Conservation (phyloP, 2,888 invertebrate species). For the Nephrotoma guestfalica region DNA sequence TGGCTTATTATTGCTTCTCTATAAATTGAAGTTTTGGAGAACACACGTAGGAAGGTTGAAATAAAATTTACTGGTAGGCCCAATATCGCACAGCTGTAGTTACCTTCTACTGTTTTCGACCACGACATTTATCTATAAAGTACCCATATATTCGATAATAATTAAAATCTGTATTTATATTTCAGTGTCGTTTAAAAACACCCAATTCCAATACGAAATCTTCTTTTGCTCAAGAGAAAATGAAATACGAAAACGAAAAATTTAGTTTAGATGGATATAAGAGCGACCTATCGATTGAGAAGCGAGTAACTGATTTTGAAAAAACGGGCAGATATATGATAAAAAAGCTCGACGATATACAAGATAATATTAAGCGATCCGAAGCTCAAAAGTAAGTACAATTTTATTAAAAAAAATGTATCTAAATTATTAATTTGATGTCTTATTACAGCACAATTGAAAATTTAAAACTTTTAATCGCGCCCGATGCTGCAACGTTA, state of each 20-base stretch:
- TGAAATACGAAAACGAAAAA: slow-evolving; percentile 15
- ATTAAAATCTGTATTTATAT: slow-evolving; percentile 15
- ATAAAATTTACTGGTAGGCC: too few species aligned
- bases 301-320: slow-evolving; percentile 29
- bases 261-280: slow-evolving; percentile 6
- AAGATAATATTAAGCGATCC: slow-evolving; percentile 25
- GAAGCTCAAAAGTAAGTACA: slow-evolving; percentile 25
- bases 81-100: too few species aligned
- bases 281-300: slow-evolving; percentile 15
- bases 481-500: slow-evolving; percentile 60
- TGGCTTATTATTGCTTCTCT: too few species aligned
- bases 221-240: slow-evolving; percentile 20
- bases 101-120: too few species aligned
- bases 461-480: slow-evolving; percentile 34
- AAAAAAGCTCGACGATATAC: slow-evolving; percentile 26
- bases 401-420: not conserved
- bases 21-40: too few species aligned
- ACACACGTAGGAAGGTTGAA: too few species aligned
- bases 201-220: slow-evolving; percentile 24
- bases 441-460: slow-evolving; percentile 21
- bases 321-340: slow-evolving; percentile 30
- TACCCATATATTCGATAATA: too few species aligned
- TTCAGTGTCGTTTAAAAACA: slow-evolving; percentile 30
- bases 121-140: too few species aligned
- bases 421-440: not conserved